Evolutionary conservation across 2,113 vertebrate species (phyloP), one percentile per base, ranked within the genome.

Genomic region (Eolophus roseicapilla): DNA sequence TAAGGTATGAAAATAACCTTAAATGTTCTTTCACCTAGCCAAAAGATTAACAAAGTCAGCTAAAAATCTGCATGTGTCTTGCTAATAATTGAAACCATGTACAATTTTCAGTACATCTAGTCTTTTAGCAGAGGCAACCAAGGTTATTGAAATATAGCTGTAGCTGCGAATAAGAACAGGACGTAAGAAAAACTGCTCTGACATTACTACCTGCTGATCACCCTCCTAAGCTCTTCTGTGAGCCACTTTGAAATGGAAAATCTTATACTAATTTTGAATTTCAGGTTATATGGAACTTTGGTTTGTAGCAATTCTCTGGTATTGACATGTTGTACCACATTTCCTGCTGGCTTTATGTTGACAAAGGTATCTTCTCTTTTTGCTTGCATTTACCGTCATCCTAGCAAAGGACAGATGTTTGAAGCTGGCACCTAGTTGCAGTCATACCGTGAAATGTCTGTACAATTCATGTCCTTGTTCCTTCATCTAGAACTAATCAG

Each of bases 381-480:
- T 59, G 17, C 35, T 75, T 80, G 67, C 68, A 24, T 57, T 92
- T 86, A 57, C 7, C 53, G 47, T 46, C 60, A 55, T 35, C 6
- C 33, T 5, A 6, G 88, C 27, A 91, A 88, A 82, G 43, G 46
- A 70, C 50, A 84, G 79, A 76, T 65, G 28, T 63, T 91, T 81
- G 88, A 93, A 7, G 7, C 50, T 92, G 92, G 35, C 60, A 81
- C 28, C 13, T 47, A 35, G 27, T 5, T 92, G 41, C 55, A 64
- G 29, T 75, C 82, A 68, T 13, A 55, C n/a, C 1, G 1, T 83
- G 77, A 77, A 75, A 60, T 53, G 33, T 23, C 50, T 81, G 46
- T 79, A 76, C 92, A 96, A 95, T 68, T 89, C 52, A 71, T 63
- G 73, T 43, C 24, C 50, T 91, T 81, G 4, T 88, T 93, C 73